Percentiles rank a stretch among this genome's conserved stretches.
These are phyloP conservation scores for Pantherophis vulpinus DNA, from an alignment of 2,797 vertebrate genomes.

Conservation along the genomic window DNA sequence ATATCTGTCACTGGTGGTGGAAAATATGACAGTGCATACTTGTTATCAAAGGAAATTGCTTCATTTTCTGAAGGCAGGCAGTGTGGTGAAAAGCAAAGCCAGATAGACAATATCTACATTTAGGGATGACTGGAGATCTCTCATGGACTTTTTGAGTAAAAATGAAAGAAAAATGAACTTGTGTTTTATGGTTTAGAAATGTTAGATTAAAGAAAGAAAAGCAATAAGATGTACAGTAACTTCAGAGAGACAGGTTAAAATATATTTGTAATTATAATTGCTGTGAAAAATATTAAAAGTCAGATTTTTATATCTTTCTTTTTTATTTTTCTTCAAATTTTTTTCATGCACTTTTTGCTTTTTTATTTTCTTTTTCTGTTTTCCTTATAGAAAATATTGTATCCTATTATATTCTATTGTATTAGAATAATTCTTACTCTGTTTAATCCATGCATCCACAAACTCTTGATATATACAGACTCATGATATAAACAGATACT, in stretches of 20 bases:
- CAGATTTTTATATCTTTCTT: background rate
- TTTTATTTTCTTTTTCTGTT: background rate
- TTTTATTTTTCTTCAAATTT: background rate
- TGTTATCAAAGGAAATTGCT: constrained; percentile 12
- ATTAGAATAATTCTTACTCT: background rate
- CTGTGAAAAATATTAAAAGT: background rate
- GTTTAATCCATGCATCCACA: background rate
- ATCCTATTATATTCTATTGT: background rate
- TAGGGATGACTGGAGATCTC: background rate
- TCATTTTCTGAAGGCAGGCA: constrained; percentile 12
- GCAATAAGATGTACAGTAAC: background rate
- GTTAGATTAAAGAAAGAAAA: background rate
- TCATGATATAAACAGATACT: background rate
- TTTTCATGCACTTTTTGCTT: background rate
- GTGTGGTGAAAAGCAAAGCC: background rate
- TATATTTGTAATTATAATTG: background rate
- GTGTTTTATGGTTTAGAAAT: background rate
- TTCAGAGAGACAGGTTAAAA: background rate
- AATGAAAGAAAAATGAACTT: background rate
- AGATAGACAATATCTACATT: background rate
- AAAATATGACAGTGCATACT: background rate
- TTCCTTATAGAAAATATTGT: background rate
- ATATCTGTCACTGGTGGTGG: background rate
- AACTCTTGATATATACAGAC: background rate
- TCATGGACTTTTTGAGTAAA: background rate